Conservation (phyloP, 2,113 vertebrate species). For the Oxyura jamaicensis region DNA sequence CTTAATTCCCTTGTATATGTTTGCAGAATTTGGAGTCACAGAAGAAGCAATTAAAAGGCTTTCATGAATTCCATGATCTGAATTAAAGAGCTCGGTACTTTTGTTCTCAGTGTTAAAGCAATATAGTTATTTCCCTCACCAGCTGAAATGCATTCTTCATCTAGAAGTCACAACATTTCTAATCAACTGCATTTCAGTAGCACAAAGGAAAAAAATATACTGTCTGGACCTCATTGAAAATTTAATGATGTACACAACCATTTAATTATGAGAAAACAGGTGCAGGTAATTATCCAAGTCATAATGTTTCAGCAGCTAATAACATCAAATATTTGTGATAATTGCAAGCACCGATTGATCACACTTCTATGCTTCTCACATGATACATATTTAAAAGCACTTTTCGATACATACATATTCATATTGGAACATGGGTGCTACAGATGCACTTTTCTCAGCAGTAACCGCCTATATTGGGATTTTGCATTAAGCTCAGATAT, state of each 20-base stretch:
- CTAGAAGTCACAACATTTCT: conserved; percentile 36
- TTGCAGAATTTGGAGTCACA: neutral
- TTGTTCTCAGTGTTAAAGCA: neutral
- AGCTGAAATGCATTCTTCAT: conserved; percentile 24
- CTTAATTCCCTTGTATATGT: neutral
- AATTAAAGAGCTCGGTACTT: conserved; percentile 27
- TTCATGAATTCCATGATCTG: conserved; percentile 15
- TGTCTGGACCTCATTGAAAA: conserved; percentile 47
- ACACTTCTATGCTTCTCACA: neutral
- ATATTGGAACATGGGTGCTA: neutral
- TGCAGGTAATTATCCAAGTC: conserved; percentile 60
- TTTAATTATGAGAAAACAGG: conserved; percentile 58
- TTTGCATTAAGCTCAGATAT: neutral
- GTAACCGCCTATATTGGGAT: neutral
- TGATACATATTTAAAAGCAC: neutral
- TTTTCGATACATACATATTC: neutral
- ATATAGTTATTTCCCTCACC: conserved; percentile 9
- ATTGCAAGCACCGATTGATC: conserved; percentile 31
- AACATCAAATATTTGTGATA: conserved; percentile 62
- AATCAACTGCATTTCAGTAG: conserved; percentile 42
- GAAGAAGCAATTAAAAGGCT: conserved; percentile 38
- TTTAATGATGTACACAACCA: conserved; percentile 27
- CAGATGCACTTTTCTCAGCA: neutral
- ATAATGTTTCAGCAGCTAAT: conserved; percentile 60
- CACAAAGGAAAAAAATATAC: neutral